These are phyloP conservation scores for Oscheius sp. DNA, from an alignment of 2,888 invertebrate species.

Conservation along the genomic window DNA sequence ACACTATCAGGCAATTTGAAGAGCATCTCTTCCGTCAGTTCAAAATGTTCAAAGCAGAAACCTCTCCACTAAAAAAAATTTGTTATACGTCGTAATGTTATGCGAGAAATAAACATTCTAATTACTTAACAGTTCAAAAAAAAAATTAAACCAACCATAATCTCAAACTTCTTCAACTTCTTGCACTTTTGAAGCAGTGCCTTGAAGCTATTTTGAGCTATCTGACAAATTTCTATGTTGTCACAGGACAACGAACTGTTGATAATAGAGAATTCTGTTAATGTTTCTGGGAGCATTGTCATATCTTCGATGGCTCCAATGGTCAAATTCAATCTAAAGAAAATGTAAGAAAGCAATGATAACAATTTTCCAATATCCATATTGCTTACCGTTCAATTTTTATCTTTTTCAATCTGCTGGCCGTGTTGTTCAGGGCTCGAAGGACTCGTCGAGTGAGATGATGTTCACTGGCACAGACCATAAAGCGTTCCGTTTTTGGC, in stretches of 20 bases:
- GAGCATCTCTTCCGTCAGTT: constrained; percentile 3
- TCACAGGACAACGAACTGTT: constrained; percentile 22
- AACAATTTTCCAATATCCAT: neutral
- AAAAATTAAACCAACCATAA: constrained; percentile 5
- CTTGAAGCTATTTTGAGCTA: constrained; percentile 10
- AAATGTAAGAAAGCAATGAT: neutral
- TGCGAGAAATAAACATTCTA: neutral
- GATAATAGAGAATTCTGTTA: constrained; percentile 13
- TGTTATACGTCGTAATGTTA: too few species aligned
- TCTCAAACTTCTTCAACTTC: constrained; percentile 11
- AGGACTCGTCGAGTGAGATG: neutral
- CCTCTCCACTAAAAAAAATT: constrained; percentile 7
- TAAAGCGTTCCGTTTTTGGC: constrained; percentile 2
- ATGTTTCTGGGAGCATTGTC: neutral
- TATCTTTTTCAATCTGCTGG: neutral
- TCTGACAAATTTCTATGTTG: neutral
- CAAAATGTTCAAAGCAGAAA: constrained; percentile 16
- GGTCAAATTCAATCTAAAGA: constrained; percentile 17
- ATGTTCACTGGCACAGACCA: constrained; percentile 7
- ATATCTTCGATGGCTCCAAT: constrained; percentile 19
- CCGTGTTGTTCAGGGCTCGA: neutral
- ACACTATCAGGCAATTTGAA: constrained; percentile 3
- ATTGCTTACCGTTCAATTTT: constrained; percentile 20
- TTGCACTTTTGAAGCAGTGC: neutral
- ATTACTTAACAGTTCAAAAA: neutral